Percentiles rank a stretch among this genome's conserved stretches.
Conservation (phyloP, 2,888 invertebrate species). For the Drosophila vallismaia region DNA sequence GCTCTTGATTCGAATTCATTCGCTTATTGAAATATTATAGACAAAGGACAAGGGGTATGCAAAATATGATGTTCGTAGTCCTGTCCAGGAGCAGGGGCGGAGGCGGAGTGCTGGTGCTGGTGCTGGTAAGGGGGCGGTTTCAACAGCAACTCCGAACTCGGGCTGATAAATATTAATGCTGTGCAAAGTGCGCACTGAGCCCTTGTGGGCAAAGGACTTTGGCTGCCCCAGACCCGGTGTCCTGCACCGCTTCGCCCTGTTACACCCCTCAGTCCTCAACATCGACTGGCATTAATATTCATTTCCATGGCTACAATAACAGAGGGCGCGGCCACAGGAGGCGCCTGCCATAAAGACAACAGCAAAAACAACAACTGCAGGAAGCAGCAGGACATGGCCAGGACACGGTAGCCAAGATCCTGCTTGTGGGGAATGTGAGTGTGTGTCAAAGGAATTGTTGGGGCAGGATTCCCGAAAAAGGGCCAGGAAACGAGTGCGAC, state of each 20-base stretch:
- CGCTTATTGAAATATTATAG: constrained; percentile 74
- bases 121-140: constrained; percentile 12
- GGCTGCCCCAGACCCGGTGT: constrained; percentile 13
- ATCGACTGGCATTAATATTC: constrained; percentile 72
- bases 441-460: constrained; percentile 72
- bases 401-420: constrained; percentile 32
- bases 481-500: constrained; percentile 5
- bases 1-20: constrained; percentile 60
- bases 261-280: constrained; percentile 15
- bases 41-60: constrained; percentile 64
- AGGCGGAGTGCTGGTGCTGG: too few species aligned
- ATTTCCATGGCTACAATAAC: constrained; percentile 77
- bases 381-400: constrained; percentile 17
- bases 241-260: constrained; percentile 6
- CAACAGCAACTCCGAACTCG: constrained; percentile 65
- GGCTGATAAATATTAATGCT: constrained; percentile 78
- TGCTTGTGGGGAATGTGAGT: constrained; percentile 34
- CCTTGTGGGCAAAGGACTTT: constrained; percentile 79
- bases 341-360: constrained; percentile 61
- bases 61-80: constrained; percentile 56
- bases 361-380: constrained; percentile 22
- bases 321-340: constrained; percentile 63
- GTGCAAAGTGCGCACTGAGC: constrained; percentile 78
- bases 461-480: constrained; percentile 49
- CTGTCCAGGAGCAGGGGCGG: neutral